Conservation (phyloP, 2,797 vertebrate genomes). For the Columba guinea region DNA sequence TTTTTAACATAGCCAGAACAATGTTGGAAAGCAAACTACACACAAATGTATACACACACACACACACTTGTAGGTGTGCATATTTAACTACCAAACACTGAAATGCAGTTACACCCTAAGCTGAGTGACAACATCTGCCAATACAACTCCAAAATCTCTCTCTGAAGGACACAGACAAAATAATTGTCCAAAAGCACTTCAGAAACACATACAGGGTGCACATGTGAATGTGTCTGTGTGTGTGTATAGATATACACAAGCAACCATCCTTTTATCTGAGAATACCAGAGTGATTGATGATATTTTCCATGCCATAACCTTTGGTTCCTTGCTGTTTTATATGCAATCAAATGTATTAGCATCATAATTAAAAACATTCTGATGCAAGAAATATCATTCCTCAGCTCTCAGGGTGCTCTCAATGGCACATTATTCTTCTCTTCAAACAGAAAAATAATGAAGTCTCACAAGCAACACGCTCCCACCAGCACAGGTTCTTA, state of each 20-base stretch:
- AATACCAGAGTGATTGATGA: not conserved
- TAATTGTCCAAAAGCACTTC: not conserved
- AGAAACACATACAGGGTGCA: not conserved
- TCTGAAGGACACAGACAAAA: not conserved
- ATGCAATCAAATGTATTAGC: not conserved
- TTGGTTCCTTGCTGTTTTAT: not conserved
- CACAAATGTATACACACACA: not conserved
- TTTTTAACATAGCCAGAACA: not conserved
- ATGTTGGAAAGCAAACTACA: not conserved
- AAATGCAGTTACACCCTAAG: not conserved
- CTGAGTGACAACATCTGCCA: not conserved
- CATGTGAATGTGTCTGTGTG: not conserved
- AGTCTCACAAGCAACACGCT: not conserved
- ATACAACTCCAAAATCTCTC: not conserved
- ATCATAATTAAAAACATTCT: constrained; percentile 10
- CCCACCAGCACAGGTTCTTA: not conserved
- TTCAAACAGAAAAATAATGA: not conserved
- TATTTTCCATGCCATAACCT: not conserved
- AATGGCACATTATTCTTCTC: not conserved
- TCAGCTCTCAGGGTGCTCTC: not conserved
- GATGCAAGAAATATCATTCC: not conserved
- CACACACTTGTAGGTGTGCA: not conserved
- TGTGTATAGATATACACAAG: not conserved
- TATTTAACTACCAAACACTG: not conserved
- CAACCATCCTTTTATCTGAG: not conserved